Evolutionary conservation across 2,113 vertebrate species (phyloP).

Genomic region (Mastomys natalensis): DNA sequence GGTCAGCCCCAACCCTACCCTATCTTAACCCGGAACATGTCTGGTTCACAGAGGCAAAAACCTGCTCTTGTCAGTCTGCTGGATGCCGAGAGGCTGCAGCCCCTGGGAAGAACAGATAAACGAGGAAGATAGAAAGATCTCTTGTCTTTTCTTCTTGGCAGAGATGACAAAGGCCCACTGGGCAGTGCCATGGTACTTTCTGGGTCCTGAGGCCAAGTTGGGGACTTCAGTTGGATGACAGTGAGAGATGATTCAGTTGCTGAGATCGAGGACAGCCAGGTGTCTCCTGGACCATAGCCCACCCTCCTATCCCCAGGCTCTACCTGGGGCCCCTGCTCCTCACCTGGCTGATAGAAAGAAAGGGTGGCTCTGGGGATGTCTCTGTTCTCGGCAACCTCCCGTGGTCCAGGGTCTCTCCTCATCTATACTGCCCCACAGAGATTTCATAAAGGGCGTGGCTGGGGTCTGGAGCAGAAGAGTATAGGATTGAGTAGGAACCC

Average conservation of each 20-base stretch:
- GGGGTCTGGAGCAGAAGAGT: background rate
- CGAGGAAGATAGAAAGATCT: background rate
- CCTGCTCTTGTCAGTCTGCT: background rate
- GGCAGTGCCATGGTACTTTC: too few relatives aligned
- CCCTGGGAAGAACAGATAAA: background rate
- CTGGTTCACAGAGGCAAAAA: background rate
- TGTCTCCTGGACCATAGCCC: background rate
- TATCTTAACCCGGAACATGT: background rate
- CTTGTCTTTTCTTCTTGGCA: background rate
- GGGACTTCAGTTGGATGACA: background rate
- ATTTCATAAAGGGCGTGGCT: background rate
- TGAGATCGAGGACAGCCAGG: background rate
- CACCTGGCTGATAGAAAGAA: background rate
- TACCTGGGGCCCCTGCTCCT: too few relatives aligned
- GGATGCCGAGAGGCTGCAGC: accelerated
- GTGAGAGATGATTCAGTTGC: background rate
- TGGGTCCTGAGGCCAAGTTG: background rate
- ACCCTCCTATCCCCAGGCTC: background rate
- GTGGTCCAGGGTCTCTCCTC: background rate
- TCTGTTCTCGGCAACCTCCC: background rate
- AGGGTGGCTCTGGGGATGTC: background rate
- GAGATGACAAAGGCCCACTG: background rate
- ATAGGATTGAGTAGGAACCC: conserved; percentile 43
- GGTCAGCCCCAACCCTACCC: accelerated
- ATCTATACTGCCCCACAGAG: accelerated